Evolutionary conservation across 2,797 vertebrate species (phyloP).

Genomic region (Phoeniculus purpureus): DNA sequence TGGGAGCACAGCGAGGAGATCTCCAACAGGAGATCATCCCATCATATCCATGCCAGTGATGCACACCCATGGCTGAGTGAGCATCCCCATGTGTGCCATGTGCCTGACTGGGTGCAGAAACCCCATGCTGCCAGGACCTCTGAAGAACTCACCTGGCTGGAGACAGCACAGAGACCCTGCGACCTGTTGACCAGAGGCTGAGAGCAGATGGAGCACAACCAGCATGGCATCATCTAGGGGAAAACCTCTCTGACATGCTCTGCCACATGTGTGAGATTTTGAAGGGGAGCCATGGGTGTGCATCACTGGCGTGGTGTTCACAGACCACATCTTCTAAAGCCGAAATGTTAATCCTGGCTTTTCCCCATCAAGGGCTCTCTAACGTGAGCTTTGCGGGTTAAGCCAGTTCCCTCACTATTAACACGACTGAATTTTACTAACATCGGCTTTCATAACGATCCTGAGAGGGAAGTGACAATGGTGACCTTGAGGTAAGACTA

Average conservation of each 20-base stretch:
- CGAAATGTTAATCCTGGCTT: constrained; percentile 14
- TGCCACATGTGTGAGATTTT: background rate
- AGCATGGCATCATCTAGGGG: rapidly evolving
- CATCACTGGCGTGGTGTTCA: background rate
- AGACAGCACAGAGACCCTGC: rapidly evolving
- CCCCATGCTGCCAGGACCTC: background rate
- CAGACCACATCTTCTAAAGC: background rate
- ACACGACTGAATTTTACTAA: constrained; percentile 24
- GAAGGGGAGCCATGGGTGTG: background rate
- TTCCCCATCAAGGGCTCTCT: background rate
- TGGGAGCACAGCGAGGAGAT: background rate
- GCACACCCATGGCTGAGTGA: background rate
- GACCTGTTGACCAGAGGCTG: rapidly evolving
- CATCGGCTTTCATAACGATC: background rate
- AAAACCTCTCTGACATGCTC: background rate
- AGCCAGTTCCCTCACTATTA: background rate
- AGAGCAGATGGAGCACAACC: rapidly evolving
- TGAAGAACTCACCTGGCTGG: rapidly evolving
- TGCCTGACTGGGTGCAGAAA: background rate
- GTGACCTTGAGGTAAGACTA: constrained; percentile 55
- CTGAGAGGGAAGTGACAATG: background rate
- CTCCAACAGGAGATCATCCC: background rate
- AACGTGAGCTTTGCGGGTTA: rapidly evolving
- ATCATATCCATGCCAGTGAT: rapidly evolving
- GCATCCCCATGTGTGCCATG: background rate